Conservation (phyloP, 2,888 invertebrate species). For the Xanthostigma xanthostigma region DNA sequence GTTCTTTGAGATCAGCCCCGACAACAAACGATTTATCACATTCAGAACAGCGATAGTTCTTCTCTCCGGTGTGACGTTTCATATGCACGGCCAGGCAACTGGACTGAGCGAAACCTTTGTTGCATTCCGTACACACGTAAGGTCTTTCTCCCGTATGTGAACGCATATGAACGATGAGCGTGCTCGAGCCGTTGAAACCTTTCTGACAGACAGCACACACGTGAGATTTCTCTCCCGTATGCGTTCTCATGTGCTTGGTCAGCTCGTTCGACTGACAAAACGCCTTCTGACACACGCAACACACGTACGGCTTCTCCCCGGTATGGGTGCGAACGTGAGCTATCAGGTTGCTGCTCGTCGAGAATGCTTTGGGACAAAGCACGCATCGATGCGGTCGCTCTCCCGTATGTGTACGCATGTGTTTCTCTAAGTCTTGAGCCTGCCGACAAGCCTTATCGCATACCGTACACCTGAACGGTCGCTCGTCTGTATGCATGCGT, state of each 20-base stretch:
- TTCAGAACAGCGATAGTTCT: slow-evolving; percentile 18
- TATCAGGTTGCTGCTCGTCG: slow-evolving; percentile 31
- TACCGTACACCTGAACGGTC: slow-evolving; percentile 29
- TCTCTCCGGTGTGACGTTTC: slow-evolving; percentile 25
- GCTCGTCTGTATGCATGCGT: slow-evolving; percentile 26
- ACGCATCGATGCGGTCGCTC: slow-evolving; percentile 30
- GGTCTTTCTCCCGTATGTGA: slow-evolving; percentile 28
- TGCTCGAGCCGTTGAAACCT: slow-evolving; percentile 30
- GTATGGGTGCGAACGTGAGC: slow-evolving; percentile 31
- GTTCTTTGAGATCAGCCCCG: slow-evolving; percentile 20
- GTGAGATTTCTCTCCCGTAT: slow-evolving; percentile 32
- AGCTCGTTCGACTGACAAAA: slow-evolving; percentile 31
- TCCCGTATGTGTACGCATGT: slow-evolving; percentile 32
- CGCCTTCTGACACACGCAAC: slow-evolving; percentile 29
- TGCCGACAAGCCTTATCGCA: slow-evolving; percentile 31
- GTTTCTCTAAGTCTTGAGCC: slow-evolving; percentile 31
- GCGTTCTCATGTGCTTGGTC: slow-evolving; percentile 30
- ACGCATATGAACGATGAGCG: slow-evolving; percentile 25
- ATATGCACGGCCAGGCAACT: slow-evolving; percentile 28
- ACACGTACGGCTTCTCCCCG: slow-evolving; percentile 30
- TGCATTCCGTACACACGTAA: slow-evolving; percentile 25
- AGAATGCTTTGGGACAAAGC: slow-evolving; percentile 29
- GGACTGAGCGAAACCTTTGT: slow-evolving; percentile 27
- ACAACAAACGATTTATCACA: slow-evolving; percentile 23
- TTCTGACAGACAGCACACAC: slow-evolving; percentile 30